phyloP scores from a whole-genome alignment of 1,140 invertebrate genomes.

The Platyscapa corneri region DNA sequence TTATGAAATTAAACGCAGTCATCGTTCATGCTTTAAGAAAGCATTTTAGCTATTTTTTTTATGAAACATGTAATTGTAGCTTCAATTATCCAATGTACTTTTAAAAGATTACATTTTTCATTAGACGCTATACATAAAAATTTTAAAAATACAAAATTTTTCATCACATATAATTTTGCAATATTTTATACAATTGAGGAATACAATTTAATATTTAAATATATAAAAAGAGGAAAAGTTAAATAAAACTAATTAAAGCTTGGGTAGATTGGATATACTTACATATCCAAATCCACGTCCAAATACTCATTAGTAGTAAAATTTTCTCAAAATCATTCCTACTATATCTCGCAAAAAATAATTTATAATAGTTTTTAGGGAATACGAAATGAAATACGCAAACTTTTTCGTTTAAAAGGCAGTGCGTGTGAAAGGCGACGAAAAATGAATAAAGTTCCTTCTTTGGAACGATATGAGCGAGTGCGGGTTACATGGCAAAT shows the following conservation, averaged over 20 bases:
- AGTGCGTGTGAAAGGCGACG: conserved; percentile 16
- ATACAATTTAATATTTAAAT: conserved; percentile 31
- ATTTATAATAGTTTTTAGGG: conserved; percentile 8
- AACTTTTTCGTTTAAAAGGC: not conserved
- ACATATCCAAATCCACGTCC: conserved; percentile 33
- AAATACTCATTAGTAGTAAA: conserved; percentile 32
- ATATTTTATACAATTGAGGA: conserved; percentile 1
- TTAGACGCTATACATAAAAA: not conserved
- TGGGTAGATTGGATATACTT: conserved; percentile 8
- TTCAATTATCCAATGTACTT: not conserved
- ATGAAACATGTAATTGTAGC: conserved; percentile 5
- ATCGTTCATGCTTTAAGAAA: not conserved
- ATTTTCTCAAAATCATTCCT: conserved; percentile 18
- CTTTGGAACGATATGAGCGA: not conserved
- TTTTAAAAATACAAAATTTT: conserved; percentile 11
- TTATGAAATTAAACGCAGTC: not conserved
- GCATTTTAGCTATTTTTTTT: not conserved
- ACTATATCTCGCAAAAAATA: not conserved
- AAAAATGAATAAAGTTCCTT: conserved; percentile 2
- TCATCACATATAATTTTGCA: not conserved
- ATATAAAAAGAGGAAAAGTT: conserved; percentile 22
- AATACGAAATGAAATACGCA: conserved; percentile 10
- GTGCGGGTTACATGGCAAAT: conserved; percentile 34
- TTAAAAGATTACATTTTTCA: not conserved
- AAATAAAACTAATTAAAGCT: conserved; percentile 46